These are phyloP conservation scores for Albula glossodonta DNA, from an alignment of 2,113 vertebrate genomes.

Conservation along the genomic window DNA sequence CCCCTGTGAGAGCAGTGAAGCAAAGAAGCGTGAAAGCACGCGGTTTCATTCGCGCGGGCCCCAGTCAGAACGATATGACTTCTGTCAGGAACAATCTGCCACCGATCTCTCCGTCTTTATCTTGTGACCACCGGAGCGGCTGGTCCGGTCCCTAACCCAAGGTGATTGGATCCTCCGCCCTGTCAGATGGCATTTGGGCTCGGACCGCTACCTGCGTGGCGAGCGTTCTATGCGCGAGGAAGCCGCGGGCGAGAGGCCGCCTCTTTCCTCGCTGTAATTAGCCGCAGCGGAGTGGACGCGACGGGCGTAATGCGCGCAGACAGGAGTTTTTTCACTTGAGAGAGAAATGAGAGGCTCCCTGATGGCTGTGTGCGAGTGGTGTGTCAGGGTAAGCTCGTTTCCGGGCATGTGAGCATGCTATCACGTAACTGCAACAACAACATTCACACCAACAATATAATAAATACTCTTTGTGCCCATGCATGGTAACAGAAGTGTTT, in stretches of 20 bases:
- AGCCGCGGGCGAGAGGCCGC: constrained; percentile 70
- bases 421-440: not conserved
- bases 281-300: constrained; percentile 57
- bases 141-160: constrained; percentile 78
- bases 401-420: not conserved
- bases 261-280: constrained; percentile 85
- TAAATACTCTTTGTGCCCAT: not conserved
- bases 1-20: not conserved
- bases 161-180: constrained; percentile 79
- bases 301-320: constrained; percentile 66
- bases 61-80: constrained; percentile 77
- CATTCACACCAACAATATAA: not conserved
- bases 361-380: constrained; percentile 10
- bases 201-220: constrained; percentile 73
- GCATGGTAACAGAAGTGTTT: too few relatives aligned
- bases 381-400: not conserved
- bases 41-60: constrained; percentile 67
- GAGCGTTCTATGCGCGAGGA: constrained; percentile 67
- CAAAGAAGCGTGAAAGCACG: constrained; percentile 69
- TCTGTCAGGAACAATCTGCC: constrained; percentile 87
- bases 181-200: constrained; percentile 84
- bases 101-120: constrained; percentile 70
- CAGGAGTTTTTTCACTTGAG: constrained; percentile 69
- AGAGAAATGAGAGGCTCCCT: constrained; percentile 27
- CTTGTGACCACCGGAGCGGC: constrained; percentile 60